Base-by-base conservation (phyloP, 2,888 invertebrate genomes). In the Drosophila formosana region DNA sequence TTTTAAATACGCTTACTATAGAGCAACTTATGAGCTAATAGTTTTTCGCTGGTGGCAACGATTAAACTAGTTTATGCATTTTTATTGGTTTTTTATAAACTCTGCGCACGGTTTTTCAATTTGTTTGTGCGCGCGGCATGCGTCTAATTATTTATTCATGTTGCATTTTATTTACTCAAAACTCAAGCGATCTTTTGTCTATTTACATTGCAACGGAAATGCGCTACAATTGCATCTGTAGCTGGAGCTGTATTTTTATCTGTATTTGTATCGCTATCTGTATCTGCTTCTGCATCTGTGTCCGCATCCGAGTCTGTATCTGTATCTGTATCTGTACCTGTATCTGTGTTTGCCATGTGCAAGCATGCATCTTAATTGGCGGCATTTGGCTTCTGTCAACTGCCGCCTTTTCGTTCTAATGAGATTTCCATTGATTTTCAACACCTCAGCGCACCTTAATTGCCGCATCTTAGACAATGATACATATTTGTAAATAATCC, bases 351-450 rank as follows among this genome's bases (percentile, higher is more conserved):
- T 25, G 72, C 49, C 77, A 76, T 74, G 56, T 43, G 62, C 67
- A 46, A 65, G 67, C 60, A 62, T 32, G 57, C 18, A 66, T 49
- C 72, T 80, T 90, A 75, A 85, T 81, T 77, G 84, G 72, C 93
- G 4, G 93, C 94, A 50, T 94, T 93, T 90, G 93, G 65, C 93
- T 93, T 78, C 71, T 87, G 87, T 91, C 88, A 68, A 88, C 85
- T 13, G 92, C 91, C 60, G 92, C 89, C 7, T 92, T 83, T 64
- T 92, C 89, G 84, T 80, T 91, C 84, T 90, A 91, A 88, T 91
- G 88, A 87, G 76, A 88, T 91, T 80, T 65, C 63, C 85, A 86
- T 74, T 71, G 69, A 75, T 80, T 89, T 90, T 91, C 88, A 86
- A 85, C 91, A 91, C 89, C 89, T 89, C 67, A 51, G 62, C 68